Conservation (phyloP, 2,888 invertebrate genomes). For the Sesia bembeciformis region DNA sequence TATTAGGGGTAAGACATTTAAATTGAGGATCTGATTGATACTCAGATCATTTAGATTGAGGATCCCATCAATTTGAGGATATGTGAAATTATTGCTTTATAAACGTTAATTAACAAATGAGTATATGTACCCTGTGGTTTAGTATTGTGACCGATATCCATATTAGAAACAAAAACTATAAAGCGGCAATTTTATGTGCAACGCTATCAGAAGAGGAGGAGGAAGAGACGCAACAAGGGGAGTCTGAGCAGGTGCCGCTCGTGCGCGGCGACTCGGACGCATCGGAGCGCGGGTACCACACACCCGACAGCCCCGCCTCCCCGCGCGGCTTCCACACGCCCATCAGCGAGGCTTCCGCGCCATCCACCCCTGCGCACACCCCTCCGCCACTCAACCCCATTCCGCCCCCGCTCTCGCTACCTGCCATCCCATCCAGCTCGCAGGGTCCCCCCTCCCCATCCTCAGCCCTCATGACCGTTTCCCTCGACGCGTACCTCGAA, state of each 20-base stretch:
- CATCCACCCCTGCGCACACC: conserved; percentile 53
- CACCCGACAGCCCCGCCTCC: conserved; percentile 55
- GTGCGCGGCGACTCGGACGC: conserved; percentile 73
- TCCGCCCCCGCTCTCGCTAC: conserved; percentile 75
- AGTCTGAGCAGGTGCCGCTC: conserved; percentile 53
- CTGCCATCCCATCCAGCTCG: conserved; percentile 33
- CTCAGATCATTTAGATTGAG: too few relatives aligned
- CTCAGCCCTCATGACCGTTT: conserved; percentile 88
- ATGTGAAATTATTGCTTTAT: background rate
- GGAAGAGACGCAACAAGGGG: conserved; percentile 44
- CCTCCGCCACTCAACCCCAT: conserved; percentile 49
- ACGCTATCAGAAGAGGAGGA: conserved; percentile 33
- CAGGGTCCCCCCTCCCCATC: conserved; percentile 83
- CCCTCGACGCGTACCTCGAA: conserved; percentile 89
- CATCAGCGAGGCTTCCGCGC: conserved; percentile 74
- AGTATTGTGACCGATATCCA: background rate
- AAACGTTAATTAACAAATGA: background rate
- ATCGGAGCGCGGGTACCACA: conserved; percentile 73
- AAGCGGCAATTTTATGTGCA: background rate
- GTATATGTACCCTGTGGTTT: background rate
- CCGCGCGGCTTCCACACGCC: conserved; percentile 82
- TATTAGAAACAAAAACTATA: background rate
- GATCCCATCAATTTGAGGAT: too few relatives aligned
- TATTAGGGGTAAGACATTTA: background rate
- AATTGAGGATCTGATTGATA: background rate